These are phyloP conservation scores for Vanessa cardui DNA, from an alignment of 2,888 invertebrate genomes.

Conservation along the genomic window DNA sequence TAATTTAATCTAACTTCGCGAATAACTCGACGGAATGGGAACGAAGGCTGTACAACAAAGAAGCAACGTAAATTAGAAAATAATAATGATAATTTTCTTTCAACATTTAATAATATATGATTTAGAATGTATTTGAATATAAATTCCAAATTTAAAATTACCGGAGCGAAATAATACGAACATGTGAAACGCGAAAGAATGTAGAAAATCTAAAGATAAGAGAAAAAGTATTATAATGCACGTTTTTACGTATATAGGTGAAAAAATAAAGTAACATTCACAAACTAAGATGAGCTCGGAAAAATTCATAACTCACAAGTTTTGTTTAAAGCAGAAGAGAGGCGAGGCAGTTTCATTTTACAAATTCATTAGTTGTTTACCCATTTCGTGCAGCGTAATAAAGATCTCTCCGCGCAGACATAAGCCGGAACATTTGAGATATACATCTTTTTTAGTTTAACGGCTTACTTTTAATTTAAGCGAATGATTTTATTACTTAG, in stretches of 20 bases:
- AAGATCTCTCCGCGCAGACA: conserved; percentile 1
- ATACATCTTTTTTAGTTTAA: not conserved
- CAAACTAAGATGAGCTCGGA: conserved; percentile 5
- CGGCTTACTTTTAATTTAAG: not conserved
- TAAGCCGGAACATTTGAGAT: not conserved
- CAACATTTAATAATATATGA: too few species aligned
- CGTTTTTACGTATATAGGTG: not conserved
- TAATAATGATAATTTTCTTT: too few species aligned
- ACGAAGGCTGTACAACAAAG: too few species aligned
- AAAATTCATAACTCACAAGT: conserved; percentile 10
- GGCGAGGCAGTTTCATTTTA: conserved; percentile 10
- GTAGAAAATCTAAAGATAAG: not conserved
- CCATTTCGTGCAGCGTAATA: conserved; percentile 4
- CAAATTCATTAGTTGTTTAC: conserved; percentile 13
- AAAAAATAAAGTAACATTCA: not conserved
- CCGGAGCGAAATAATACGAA: too few species aligned
- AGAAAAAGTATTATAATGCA: not conserved
- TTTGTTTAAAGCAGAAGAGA: conserved; percentile 7
- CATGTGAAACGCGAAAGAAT: too few species aligned
- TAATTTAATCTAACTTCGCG: too few species aligned
- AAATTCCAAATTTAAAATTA: too few species aligned
- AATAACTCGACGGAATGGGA: too few species aligned
- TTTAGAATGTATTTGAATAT: too few species aligned
- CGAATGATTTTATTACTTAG: not conserved
- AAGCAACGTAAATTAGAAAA: not conserved